A percentile compares a stretch with the other conserved stretches of the same genome.
These are phyloP conservation scores for Aplodontia rufa DNA, from an alignment of 2,113 vertebrate genomes.

Conservation along the genomic window DNA sequence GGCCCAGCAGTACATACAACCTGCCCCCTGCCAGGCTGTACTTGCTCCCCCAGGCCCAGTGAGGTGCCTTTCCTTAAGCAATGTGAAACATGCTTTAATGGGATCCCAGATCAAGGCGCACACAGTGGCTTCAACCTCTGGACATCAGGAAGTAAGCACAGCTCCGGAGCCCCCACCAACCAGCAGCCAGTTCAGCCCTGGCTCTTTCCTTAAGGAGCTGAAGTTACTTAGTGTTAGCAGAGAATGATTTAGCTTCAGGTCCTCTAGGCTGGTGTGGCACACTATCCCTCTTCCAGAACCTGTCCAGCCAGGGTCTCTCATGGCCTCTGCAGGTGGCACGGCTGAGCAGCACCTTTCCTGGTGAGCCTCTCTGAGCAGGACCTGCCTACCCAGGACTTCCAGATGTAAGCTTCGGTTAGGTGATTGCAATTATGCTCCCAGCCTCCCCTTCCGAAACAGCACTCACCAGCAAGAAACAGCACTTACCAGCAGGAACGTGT, in stretches of 20 bases:
- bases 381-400: background rate
- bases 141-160: too few relatives aligned
- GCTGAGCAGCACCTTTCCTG: fast-evolving
- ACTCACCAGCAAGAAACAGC: background rate
- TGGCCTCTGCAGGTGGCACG: fast-evolving
- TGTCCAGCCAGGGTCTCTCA: background rate
- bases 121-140: background rate
- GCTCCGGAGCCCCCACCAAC: background rate
- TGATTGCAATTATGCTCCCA: fast-evolving
- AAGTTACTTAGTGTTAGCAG: background rate
- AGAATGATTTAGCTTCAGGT: too few relatives aligned
- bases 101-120: too few relatives aligned
- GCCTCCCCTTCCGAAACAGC: background rate
- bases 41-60: background rate
- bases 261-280: background rate
- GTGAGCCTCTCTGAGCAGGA: too few relatives aligned
- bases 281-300: background rate
- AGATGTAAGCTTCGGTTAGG: fast-evolving
- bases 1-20: fast-evolving
- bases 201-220: background rate
- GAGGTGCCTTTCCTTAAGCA: background rate
- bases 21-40: background rate
- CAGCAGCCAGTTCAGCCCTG: background rate
- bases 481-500: constrained; percentile 97
- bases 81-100: background rate